Base-by-base conservation (phyloP, 2,888 invertebrate genomes). In the Dynastes maya region DNA sequence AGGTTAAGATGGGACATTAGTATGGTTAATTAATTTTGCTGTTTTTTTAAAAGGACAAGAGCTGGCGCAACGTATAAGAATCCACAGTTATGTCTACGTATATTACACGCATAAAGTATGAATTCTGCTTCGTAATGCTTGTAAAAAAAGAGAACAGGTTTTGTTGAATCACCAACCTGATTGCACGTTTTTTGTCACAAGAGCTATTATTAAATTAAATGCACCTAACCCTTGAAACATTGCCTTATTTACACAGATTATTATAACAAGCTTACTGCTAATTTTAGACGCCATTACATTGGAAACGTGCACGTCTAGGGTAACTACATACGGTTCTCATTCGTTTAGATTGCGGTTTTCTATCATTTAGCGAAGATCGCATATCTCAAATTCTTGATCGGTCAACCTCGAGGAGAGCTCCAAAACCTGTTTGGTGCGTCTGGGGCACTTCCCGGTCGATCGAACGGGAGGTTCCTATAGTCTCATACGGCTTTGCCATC, bases 311-410 rank as follows among this genome's bases (percentile, higher is more conserved):
- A 55, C 55, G 16, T 55, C 45, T 11, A 8, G 45, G 45, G 45
- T 45, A 45, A 22, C 11, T 68, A 71, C 71, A 37, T 71, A 71
- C 71, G 37, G 55, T 71, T 71, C 37, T 27, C 45, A n/a, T 29
- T 32, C 27, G 51, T 11, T 32, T 55, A 37, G 49, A 29, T 61
- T 61, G 64, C 53, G 11, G 74, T 67, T 78, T 78, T 78, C 78
- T 75, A 75, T 67, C 72, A 75, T 75, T 78, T 65, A 78, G 78
- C 75, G 72, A 75, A 67, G 64, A 71, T 80, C 58, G 79, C 79
- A 79, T 80, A 79, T 75, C 79, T 80, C 64, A 55, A 77, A 80
- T 80, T 80, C 80, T 58, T 80, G 78, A 76, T 76, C 80, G 80
- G 80, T 80, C 79, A 80, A 78, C 71, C 78, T 68, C 64, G 70